Conservation (phyloP, 2,113 vertebrate genomes). For the Paratilapia polleni region DNA sequence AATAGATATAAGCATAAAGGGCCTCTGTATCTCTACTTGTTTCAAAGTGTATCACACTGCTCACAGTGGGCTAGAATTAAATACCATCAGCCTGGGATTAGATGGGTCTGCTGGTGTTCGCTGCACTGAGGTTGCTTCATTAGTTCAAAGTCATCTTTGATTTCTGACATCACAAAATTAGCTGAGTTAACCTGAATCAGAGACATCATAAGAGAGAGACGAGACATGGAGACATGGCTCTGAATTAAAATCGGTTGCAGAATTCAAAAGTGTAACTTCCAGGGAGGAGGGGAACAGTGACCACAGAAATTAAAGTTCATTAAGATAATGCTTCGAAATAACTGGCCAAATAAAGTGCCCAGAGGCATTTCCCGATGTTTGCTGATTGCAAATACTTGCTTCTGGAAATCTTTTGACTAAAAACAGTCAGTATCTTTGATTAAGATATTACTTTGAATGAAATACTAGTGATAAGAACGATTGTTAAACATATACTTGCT, state of each 20-base stretch:
- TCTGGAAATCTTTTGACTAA: neutral
- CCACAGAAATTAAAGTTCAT: too few relatives aligned
- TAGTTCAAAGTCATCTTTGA: neutral
- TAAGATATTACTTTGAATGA: neutral
- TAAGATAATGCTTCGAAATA: neutral
- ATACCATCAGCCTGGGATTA: neutral
- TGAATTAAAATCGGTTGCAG: neutral
- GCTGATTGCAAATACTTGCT: neutral
- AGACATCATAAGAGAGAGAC: neutral
- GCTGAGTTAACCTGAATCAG: neutral
- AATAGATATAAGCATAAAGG: neutral
- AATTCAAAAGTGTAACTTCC: neutral
- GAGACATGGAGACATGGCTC: neutral
- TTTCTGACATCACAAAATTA: neutral
- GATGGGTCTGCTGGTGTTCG: neutral
- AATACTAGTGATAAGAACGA: neutral
- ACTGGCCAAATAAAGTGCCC: neutral
- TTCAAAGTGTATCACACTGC: too few relatives aligned
- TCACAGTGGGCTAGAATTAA: neutral
- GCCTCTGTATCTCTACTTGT: neutral
- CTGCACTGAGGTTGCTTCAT: too few relatives aligned
- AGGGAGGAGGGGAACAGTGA: neutral
- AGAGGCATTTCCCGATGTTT: neutral
- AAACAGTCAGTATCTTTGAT: neutral
- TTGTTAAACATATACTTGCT: neutral